A percentile compares a stretch with the other conserved stretches of the same genome.
Conservation (phyloP, 2,797 vertebrate species). For the Macroramphosus scolopax region DNA sequence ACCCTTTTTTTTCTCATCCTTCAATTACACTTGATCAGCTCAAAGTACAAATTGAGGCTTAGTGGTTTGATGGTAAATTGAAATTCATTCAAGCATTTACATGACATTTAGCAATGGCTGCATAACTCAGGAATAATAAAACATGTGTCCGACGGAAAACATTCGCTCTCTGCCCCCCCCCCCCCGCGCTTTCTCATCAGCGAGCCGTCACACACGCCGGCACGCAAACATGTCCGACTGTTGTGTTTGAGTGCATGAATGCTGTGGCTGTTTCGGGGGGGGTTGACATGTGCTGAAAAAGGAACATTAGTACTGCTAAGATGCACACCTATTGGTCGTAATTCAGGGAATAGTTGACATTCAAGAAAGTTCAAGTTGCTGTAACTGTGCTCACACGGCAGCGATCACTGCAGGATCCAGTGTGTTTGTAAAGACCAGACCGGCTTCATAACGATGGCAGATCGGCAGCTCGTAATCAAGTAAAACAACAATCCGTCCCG, state of each 20-base stretch:
- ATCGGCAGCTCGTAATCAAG: conserved; percentile 50
- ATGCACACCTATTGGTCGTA: conserved; percentile 11
- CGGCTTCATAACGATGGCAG: conserved; percentile 50
- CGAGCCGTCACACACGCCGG: conserved; percentile 19
- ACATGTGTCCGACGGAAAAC: conserved; percentile 61
- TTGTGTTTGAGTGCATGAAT: neutral
- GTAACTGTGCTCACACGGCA: neutral
- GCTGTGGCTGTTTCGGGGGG: conserved; percentile 1
- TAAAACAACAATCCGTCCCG: conserved; percentile 42
- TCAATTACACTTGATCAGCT: conserved; percentile 71
- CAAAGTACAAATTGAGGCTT: conserved; percentile 69
- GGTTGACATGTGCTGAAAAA: conserved; percentile 1
- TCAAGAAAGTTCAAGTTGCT: conserved; percentile 21
- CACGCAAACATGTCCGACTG: conserved; percentile 10
- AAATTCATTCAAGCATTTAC: conserved; percentile 74
- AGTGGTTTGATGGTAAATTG: conserved; percentile 68
- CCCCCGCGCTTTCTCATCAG: conserved; percentile 47
- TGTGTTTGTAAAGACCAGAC: conserved; percentile 36
- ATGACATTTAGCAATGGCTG: conserved; percentile 71
- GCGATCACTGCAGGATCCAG: conserved; percentile 20
- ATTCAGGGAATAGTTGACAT: conserved; percentile 31
- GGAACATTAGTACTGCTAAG: conserved; percentile 6
- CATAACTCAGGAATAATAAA: conserved; percentile 69
- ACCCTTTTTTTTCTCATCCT: conserved; percentile 44
- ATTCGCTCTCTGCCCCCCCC: conserved; percentile 39